phyloP scores from a whole-genome alignment of 1,140 invertebrate species.

The Drosophila ercepeae region DNA sequence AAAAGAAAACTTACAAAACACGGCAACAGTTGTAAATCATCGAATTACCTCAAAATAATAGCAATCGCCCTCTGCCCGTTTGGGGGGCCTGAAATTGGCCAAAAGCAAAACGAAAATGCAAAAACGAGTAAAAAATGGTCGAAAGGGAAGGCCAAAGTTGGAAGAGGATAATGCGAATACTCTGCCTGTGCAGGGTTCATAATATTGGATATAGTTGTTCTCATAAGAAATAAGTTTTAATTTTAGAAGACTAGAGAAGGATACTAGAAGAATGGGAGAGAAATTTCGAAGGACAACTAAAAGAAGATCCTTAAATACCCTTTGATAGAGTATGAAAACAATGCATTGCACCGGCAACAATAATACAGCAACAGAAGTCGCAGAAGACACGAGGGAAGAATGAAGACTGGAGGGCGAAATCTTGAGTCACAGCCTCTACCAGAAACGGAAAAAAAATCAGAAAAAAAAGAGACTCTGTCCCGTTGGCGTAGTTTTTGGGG shows the following conservation, averaged over 20 bases:
- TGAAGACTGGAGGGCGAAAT: slow-evolving; percentile 9
- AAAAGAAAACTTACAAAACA: slow-evolving; percentile 77
- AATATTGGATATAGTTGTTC: too few species aligned
- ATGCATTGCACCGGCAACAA: slow-evolving; percentile 46
- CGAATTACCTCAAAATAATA: slow-evolving; percentile 82
- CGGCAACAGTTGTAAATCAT: slow-evolving; percentile 81
- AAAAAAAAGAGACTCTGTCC: slow-evolving; percentile 25
- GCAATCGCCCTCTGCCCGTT: slow-evolving; percentile 68
- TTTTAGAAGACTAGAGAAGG: too few species aligned
- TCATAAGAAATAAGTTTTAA: too few species aligned
- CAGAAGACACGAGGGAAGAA: slow-evolving; percentile 35
- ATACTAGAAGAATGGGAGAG: background rate
- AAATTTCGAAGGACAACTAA: too few species aligned
- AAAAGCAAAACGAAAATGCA: slow-evolving; percentile 71
- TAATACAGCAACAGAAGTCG: slow-evolving; percentile 18
- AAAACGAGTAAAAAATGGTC: slow-evolving; percentile 20
- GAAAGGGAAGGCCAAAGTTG: background rate
- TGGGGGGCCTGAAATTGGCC: slow-evolving; percentile 38
- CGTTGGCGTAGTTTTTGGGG: slow-evolving; percentile 65
- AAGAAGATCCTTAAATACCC: background rate
- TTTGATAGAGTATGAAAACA: slow-evolving; percentile 42
- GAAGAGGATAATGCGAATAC: slow-evolving; percentile 2
- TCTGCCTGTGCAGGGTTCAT: background rate
- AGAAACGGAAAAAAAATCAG: slow-evolving; percentile 5
- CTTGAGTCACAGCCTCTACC: slow-evolving; percentile 50